Evolutionary conservation across 2,797 vertebrate species (phyloP).

Genomic region (Salmo trutta): DNA sequence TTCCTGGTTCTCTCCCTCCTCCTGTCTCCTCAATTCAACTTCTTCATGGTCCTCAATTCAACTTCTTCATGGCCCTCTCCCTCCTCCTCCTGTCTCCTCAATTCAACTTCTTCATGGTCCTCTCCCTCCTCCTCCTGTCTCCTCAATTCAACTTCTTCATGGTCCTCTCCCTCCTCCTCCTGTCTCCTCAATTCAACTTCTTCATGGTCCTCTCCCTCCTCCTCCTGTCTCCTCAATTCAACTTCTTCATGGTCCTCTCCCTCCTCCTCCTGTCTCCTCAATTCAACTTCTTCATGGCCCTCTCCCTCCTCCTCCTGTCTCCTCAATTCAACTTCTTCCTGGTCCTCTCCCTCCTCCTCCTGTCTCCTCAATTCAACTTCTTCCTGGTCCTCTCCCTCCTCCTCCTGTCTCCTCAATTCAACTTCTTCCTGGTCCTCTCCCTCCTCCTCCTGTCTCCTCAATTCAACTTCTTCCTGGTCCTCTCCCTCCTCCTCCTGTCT

Average conservation of each 20-base stretch:
- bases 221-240: no score
- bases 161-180: background rate
- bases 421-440: constrained; percentile 87
- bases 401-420: no score
- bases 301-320: no score
- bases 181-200: no score
- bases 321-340: no score
- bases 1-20: background rate
- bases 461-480: constrained; percentile 87
- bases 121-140: background rate
- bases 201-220: no score
- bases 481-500: background rate
- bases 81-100: no score
- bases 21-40: no score
- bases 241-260: no score
- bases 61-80: background rate
- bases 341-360: constrained; percentile 61
- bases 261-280: no score
- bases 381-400: background rate
- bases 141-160: background rate
- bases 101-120: background rate
- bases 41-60: background rate
- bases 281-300: no score
- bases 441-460: background rate
- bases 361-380: background rate